phyloP scores from a whole-genome alignment of 2,113 vertebrate species.

The Dissostichus mawsoni region DNA sequence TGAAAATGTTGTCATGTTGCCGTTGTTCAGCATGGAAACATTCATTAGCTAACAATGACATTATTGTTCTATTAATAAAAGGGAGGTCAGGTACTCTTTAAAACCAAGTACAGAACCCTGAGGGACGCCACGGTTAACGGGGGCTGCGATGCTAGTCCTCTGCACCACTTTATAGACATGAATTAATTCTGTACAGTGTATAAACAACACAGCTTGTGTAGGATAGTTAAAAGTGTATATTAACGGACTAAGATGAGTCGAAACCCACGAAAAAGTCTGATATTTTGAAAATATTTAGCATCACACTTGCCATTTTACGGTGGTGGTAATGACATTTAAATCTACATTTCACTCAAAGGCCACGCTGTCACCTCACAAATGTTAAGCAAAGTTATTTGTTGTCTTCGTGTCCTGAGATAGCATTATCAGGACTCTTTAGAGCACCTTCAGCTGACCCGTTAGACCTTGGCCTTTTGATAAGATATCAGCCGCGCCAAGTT shows the following conservation, averaged over 20 bases:
- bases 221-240: not conserved
- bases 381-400: slow-evolving; percentile 39
- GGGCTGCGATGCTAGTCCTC: too few relatives aligned
- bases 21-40: too few relatives aligned
- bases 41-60: too few relatives aligned
- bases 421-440: slow-evolving; percentile 34
- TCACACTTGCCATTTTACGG: not conserved
- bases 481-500: slow-evolving; percentile 21
- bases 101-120: too few relatives aligned
- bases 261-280: not conserved
- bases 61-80: too few relatives aligned
- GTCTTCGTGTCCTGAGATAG: not conserved
- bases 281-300: not conserved
- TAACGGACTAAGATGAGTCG: not conserved
- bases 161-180: too few relatives aligned
- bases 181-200: not conserved
- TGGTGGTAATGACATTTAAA: slow-evolving; percentile 20
- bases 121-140: too few relatives aligned
- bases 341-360: slow-evolving; percentile 3
- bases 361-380: slow-evolving; percentile 13
- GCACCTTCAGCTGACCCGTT: slow-evolving; percentile 25
- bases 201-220: not conserved
- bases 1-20: too few relatives aligned
- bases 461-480: slow-evolving; percentile 54
- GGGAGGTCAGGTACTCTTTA: too few relatives aligned